phyloP scores from a whole-genome alignment of 92 coral and sea anemone species.

The Micromussa lordhowensis region DNA sequence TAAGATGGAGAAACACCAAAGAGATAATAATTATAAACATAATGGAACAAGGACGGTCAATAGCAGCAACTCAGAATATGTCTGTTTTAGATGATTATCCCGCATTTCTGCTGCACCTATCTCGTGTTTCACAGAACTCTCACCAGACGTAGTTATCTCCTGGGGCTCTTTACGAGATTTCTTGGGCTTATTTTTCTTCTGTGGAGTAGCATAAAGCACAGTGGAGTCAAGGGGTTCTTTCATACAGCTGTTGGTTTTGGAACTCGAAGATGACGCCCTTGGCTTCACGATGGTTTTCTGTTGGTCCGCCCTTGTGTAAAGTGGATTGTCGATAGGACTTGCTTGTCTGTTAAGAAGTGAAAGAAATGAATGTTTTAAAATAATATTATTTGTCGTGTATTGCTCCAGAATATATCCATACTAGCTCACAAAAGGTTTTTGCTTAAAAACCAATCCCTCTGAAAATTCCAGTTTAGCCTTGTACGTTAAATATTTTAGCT shows the following conservation, averaged over 20 bases:
- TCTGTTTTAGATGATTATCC: neutral
- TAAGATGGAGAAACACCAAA: too few relatives aligned
- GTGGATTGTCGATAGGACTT: conserved; percentile 56
- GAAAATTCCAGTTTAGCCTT: too few relatives aligned
- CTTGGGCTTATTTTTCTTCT: conserved; percentile 59
- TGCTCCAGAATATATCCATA: neutral
- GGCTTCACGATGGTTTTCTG: conserved; percentile 11
- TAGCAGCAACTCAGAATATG: neutral
- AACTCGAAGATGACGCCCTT: conserved; percentile 33
- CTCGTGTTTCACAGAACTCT: neutral
- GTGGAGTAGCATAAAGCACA: conserved; percentile 61
- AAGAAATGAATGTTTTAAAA: neutral
- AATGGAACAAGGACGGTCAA: too few relatives aligned
- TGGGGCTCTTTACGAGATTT: neutral
- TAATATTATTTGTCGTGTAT: neutral
- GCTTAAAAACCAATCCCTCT: too few relatives aligned
- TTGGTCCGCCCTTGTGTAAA: conserved; percentile 60
- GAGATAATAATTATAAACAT: too few relatives aligned
- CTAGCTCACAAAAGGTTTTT: neutral
- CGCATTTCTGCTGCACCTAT: neutral
- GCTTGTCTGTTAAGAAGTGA: neutral
- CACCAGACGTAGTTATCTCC: conserved; percentile 18
- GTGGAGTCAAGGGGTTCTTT: conserved; percentile 70
- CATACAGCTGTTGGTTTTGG: conserved; percentile 33
- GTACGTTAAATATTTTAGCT: too few relatives aligned